These are phyloP conservation scores for Rhizomys pruinosus DNA, from an alignment of 2,113 vertebrate genomes.

Conservation along the genomic window DNA sequence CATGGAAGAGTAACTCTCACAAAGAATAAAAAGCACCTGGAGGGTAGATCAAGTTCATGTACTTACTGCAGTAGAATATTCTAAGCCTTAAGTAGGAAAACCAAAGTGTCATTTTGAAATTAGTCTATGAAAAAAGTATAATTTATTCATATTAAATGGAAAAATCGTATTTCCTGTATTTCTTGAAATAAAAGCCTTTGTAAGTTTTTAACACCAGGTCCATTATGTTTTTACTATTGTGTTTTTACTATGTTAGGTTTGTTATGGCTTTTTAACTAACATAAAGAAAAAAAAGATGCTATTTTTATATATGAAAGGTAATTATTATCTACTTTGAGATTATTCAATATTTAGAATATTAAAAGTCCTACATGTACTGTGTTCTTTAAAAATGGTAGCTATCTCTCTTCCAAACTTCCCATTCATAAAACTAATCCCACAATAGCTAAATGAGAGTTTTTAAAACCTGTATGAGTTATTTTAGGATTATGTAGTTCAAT, in stretches of 20 bases:
- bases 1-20: not conserved
- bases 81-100: conserved; percentile 31
- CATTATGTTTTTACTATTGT: not conserved
- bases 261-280: conserved; percentile 23
- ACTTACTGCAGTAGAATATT: conserved; percentile 10
- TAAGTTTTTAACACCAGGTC: not conserved
- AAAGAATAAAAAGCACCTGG: not conserved
- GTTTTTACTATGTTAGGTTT: not conserved
- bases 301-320: not conserved
- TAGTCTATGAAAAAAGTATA: conserved; percentile 10
- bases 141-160: conserved; percentile 44
- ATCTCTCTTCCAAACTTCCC: not conserved
- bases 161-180: not conserved
- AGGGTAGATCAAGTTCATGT: not conserved
- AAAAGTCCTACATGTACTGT: not conserved
- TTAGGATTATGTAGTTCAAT: not conserved
- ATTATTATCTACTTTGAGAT: conserved; percentile 6
- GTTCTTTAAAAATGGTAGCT: conserved; percentile 17
- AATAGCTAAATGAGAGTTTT: not conserved
- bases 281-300: not conserved
- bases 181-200: conserved; percentile 24
- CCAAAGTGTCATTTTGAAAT: not conserved
- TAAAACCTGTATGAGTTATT: not conserved
- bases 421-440: not conserved
- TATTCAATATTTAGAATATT: not conserved